phyloP scores from a whole-genome alignment of 1,140 invertebrate genomes.

The Ceratosolen solmsi region DNA sequence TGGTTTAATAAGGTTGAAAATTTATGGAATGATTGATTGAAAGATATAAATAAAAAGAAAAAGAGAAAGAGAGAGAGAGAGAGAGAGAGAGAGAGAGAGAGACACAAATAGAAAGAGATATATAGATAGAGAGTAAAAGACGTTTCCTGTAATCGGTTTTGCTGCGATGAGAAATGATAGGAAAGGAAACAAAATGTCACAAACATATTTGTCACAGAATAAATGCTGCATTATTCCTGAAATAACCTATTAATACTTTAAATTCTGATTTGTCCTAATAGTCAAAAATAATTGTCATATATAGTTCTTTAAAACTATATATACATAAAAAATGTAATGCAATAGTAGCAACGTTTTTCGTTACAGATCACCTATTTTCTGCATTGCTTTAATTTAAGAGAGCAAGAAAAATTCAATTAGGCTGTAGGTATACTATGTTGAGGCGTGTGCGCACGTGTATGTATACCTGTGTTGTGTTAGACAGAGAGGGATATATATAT shows the following conservation, averaged over 20 bases:
- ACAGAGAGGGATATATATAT: too few species aligned
- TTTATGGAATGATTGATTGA: background rate
- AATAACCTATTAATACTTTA: too few species aligned
- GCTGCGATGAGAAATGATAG: background rate
- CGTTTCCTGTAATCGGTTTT: too few species aligned
- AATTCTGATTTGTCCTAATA: too few species aligned
- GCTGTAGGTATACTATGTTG: background rate
- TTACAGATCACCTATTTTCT: constrained; percentile 21
- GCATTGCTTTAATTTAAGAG: constrained; percentile 33
- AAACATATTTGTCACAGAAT: background rate
- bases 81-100: background rate
- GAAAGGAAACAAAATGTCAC: background rate
- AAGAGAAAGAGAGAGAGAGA: background rate
- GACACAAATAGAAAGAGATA: background rate
- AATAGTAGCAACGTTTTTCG: constrained; percentile 22
- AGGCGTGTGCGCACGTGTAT: too few species aligned
- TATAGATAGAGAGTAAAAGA: background rate
- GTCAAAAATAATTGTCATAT: too few species aligned
- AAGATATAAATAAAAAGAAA: background rate
- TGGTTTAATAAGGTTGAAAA: background rate
- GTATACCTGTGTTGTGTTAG: too few species aligned
- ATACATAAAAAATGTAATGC: background rate
- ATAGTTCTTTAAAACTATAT: background rate
- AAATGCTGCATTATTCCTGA: too few species aligned
- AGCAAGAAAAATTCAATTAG: constrained; percentile 34